Conservation (phyloP, 2,888 invertebrate genomes). For the Phaedon cochleariae region DNA sequence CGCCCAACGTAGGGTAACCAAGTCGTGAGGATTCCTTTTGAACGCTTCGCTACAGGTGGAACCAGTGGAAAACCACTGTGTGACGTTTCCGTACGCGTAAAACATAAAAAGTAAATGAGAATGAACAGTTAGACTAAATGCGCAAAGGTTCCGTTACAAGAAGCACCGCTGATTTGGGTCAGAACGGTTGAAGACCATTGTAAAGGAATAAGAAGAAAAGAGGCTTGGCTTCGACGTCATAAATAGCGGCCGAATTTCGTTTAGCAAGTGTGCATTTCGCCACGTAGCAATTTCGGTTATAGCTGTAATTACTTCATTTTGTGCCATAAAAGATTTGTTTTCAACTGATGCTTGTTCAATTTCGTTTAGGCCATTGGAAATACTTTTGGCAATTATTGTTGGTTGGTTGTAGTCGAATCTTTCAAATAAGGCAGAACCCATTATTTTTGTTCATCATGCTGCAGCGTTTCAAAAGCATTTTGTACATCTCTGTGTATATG, state of each 20-base stretch:
- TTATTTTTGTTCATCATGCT: no score
- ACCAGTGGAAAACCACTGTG: background rate
- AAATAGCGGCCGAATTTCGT: background rate
- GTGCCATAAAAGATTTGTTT: background rate
- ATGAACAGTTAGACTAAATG: conserved; percentile 36
- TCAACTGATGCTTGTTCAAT: background rate
- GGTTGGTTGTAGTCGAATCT: no score
- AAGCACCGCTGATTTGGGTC: conserved; percentile 33
- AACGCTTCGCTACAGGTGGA: background rate
- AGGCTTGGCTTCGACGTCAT: background rate
- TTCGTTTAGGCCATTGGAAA: no score
- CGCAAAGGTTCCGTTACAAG: conserved; percentile 33
- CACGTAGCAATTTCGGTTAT: background rate
- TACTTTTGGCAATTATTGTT: no score
- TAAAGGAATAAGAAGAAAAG: background rate
- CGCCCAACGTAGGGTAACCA: no score
- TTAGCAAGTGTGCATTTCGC: background rate
- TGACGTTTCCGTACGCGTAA: conserved; percentile 16
- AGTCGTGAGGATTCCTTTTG: background rate
- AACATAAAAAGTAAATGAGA: conserved; percentile 33
- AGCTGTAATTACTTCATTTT: background rate
- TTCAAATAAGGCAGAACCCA: no score
- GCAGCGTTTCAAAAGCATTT: no score
- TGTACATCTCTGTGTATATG: no score
- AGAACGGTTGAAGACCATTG: conserved; percentile 23